Percentiles rank a stretch among this genome's conserved stretches.
These are phyloP conservation scores for Lerema accius DNA, from an alignment of 1,140 invertebrate species.

Conservation along the genomic window DNA sequence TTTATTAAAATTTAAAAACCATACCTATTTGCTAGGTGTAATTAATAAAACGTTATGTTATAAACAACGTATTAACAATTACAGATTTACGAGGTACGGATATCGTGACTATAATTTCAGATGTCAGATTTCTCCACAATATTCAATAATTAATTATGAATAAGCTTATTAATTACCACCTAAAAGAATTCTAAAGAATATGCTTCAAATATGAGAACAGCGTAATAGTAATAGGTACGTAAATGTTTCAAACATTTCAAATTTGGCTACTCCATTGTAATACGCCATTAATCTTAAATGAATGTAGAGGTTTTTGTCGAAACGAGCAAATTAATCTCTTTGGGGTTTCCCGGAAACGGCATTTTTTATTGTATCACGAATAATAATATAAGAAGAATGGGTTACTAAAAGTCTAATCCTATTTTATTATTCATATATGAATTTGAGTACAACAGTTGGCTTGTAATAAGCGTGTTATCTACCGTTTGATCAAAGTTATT, in stretches of 20 bases:
- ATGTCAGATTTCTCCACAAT: no score
- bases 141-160: no score
- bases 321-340: conserved; percentile 38
- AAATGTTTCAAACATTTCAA: conserved; percentile 3
- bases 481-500: conserved; percentile 57
- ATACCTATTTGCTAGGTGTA: no score
- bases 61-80: no score
- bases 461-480: conserved; percentile 65
- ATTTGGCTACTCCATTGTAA: conserved; percentile 3
- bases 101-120: no score
- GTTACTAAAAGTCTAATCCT: conserved; percentile 55
- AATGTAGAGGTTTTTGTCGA: conserved; percentile 20
- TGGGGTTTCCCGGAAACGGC: conserved; percentile 41
- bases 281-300: conserved; percentile 13
- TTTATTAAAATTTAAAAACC: no score
- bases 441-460: conserved; percentile 57
- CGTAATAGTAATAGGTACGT: background rate
- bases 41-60: no score
- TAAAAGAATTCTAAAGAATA: no score
- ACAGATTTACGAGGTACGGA: no score
- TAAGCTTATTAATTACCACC: no score
- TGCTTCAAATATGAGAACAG: background rate
- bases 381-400: conserved; percentile 41
- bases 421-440: conserved; percentile 68
- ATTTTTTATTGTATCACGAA: conserved; percentile 27